phyloP scores from a whole-genome alignment of 2,888 invertebrate genomes.

The Creontiades dilutus region DNA sequence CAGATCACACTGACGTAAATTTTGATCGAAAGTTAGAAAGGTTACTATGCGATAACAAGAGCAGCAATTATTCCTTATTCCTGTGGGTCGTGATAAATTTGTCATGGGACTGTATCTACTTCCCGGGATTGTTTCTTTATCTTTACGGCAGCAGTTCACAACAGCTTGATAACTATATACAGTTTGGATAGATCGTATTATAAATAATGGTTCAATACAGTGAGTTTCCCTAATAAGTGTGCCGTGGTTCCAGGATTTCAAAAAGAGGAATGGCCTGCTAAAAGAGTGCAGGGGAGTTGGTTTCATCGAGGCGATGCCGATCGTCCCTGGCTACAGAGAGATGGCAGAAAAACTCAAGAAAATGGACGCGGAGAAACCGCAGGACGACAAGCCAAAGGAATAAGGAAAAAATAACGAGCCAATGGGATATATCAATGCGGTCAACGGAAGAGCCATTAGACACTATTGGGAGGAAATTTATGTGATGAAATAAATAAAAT shows the following conservation, averaged over 20 bases:
- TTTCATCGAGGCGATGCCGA: slow-evolving; percentile 63
- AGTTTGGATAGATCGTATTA: too few species aligned
- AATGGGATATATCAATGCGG: neutral
- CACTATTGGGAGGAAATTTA: neutral
- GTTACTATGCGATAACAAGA: too few species aligned
- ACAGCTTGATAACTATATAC: too few species aligned
- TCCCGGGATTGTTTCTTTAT: too few species aligned
- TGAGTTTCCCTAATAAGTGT: too few species aligned
- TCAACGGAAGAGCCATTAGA: neutral
- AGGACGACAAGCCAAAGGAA: neutral
- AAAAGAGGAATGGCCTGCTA: slow-evolving; percentile 62
- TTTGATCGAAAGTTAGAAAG: too few species aligned
- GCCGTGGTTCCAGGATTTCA: slow-evolving; percentile 60
- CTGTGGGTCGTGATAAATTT: too few species aligned
- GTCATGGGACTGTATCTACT: too few species aligned
- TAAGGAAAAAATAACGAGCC: neutral
- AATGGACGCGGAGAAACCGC: slow-evolving; percentile 15
- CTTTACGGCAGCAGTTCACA: too few species aligned
- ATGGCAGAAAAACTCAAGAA: slow-evolving; percentile 66
- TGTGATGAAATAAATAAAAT: neutral
- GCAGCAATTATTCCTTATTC: too few species aligned
- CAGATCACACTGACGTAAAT: too few species aligned
- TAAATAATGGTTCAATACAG: too few species aligned
- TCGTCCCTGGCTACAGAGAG: slow-evolving; percentile 64
- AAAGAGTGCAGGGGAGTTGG: slow-evolving; percentile 63